Evolutionary conservation across 92 coral and sea anemone genomes (phyloP), one percentile per base, ranked within the genome.

Genomic region (Montipora capitata): DNA sequence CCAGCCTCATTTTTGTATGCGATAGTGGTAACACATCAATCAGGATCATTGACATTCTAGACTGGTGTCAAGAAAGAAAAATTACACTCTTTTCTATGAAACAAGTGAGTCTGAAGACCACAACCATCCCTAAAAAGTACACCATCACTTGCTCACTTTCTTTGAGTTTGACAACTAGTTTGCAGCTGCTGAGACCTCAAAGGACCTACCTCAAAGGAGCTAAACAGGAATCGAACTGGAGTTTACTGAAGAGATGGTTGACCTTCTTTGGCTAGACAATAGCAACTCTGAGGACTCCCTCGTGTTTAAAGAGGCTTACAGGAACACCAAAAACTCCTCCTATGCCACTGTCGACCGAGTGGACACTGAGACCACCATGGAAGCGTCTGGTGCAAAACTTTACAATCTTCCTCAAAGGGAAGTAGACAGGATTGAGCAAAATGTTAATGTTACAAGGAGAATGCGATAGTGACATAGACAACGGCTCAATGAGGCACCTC

Each of bases 251-350:
- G 87, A 81, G 40, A 81, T 83, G 64, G 74, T 40, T 13, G 88
- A 76, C 72, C 20, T 89, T 68, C 79, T 76, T 68, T 77, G 93
- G 93, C 89, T 77, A 39, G 86, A 77, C 68, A 89, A 89, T 73
- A 89, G 89, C 74, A 69, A 83, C 74, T 83, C 85, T 65, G 89
- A 77, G 40, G 49, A 83, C 74, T 27, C 52, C 43, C 76, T 77
- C 38, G 49, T 76, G 73, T 89, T 89, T 83, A 68, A 83, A 83
- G 93, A 89, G 78, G 93, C 82, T n/a, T 90, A 84, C 80, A 77
- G 89, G 76, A 72, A 90, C 86, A 83, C 69, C 76, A 84, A 84
- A 74, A 90, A 90, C 81, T 84, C 86, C 44, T 89, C 93, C 12
- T 85, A 90, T 68, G 14, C 87, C 56, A 80, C 74, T 74, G 64